Base-by-base conservation (phyloP, 1,140 invertebrate genomes). In the Bathynomus jamesi region DNA sequence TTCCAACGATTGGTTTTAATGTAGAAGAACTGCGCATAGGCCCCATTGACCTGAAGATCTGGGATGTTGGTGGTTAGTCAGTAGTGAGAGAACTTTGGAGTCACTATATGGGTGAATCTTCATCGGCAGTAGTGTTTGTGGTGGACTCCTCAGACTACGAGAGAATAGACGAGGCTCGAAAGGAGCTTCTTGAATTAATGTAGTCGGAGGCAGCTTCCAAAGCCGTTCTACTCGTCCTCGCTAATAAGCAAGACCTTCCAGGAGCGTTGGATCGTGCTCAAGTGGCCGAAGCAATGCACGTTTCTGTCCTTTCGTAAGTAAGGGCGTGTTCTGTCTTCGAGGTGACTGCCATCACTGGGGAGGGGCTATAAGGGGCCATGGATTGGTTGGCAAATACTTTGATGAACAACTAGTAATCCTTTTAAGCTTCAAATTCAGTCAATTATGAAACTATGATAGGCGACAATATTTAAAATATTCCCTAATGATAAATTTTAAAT, bases 161-260 rank as follows among this genome's bases (percentile, higher is more conserved):
- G 28, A 28, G 79, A 66, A 66, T 80, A 27, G 53, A 69, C 11
- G 79, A 80, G 78, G 79, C 78, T 53, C 40, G 40, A 5, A 53
- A 53, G 21, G 40, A 53, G 21, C 40, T 53, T 53, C 2, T 53
- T 5, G 40, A 53, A 53, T 2, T 53, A 53, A 5, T 53, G 32
- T 53, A 53, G 40, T 53, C 1, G 40, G 40, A 53, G 5, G 40
- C 40, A 53, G 40, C 5, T 5, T 53, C 13, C 13, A 53, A 53
- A 17, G 40, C 40, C 13, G 32, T 40, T 17, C 32, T 96, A 72
- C 84, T 96, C 31, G 91, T 96, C 75, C 84, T 96, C 62, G 93
- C 93, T 4, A 96, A 96, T 81, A 96, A 96, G 82, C 94, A 96
- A 82, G 94, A 96, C 83, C 84, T 96, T 67, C 94, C 94, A 5